Conservation (phyloP, 1,140 invertebrate genomes). For the Tetramorium parvispinum region DNA sequence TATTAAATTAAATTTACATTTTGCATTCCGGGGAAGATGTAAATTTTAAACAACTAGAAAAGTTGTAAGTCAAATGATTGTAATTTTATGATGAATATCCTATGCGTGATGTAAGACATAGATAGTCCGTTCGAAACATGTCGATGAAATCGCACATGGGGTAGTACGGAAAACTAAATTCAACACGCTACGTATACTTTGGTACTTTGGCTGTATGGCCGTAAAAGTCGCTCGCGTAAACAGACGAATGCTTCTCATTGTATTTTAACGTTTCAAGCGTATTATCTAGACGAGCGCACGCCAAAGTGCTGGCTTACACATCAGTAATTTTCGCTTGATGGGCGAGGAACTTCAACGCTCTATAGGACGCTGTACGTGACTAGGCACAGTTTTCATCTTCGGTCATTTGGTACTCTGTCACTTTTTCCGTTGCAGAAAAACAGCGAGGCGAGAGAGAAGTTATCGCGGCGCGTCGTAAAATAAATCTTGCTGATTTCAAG, state of each 20-base stretch:
- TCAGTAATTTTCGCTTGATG: constrained; percentile 41
- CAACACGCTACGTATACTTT: neutral
- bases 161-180: constrained; percentile 9
- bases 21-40: neutral
- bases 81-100: constrained; percentile 19
- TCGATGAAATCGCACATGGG: constrained; percentile 6
- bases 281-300: constrained; percentile 31
- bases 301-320: constrained; percentile 34
- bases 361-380: constrained; percentile 29
- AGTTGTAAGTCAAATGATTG: constrained; percentile 4
- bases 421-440: constrained; percentile 12
- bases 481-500: constrained; percentile 21
- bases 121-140: neutral
- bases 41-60: neutral
- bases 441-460: neutral
- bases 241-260: constrained; percentile 42
- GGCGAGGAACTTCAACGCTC: constrained; percentile 21
- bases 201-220: neutral
- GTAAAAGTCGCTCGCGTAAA: constrained; percentile 50
- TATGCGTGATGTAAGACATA: neutral
- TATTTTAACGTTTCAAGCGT: constrained; percentile 36
- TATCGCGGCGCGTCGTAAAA: neutral
- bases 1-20: neutral
- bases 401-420: constrained; percentile 28
- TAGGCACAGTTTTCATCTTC: constrained; percentile 35